Percentiles rank a stretch among this genome's conserved stretches.
Conservation (phyloP, 1,140 invertebrate species). For the Leptoteleia sp. region DNA sequence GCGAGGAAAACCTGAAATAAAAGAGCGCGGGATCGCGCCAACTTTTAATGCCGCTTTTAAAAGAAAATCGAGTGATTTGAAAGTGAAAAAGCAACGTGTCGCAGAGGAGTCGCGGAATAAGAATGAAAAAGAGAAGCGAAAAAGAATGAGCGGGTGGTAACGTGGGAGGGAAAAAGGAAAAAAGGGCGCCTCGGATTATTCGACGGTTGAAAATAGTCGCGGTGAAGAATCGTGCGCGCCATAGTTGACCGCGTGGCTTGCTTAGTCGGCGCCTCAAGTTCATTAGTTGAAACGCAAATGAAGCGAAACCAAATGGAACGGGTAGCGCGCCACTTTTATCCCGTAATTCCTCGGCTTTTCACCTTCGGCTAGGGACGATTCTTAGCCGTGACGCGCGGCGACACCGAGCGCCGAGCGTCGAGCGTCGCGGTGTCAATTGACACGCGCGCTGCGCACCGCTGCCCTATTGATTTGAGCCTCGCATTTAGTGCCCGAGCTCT, state of each 20-base stretch:
- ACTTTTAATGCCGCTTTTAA: conserved; percentile 40
- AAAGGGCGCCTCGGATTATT: conserved; percentile 38
- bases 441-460: conserved; percentile 56
- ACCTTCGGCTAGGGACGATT: conserved; percentile 49
- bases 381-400: conserved; percentile 39
- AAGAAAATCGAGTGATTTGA: conserved; percentile 54
- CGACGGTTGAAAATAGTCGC: no score
- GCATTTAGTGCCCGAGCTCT: conserved; percentile 57
- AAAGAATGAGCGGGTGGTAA: no score
- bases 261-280: conserved; percentile 64
- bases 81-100: conserved; percentile 61
- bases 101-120: conserved; percentile 26
- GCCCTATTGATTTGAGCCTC: conserved; percentile 63
- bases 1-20: conserved; percentile 23
- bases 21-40: conserved; percentile 3
- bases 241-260: conserved; percentile 37
- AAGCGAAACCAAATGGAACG: conserved; percentile 59
- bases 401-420: no score
- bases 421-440: conserved; percentile 46
- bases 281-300: conserved; percentile 68
- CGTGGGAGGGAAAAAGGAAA: no score
- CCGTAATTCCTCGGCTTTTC: conserved; percentile 65
- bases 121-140: conserved; percentile 48
- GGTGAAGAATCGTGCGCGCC: conserved; percentile 20
- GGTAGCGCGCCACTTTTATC: conserved; percentile 56